Evolutionary conservation across 2,888 invertebrate species (phyloP), one percentile per base, ranked within the genome.

Genomic region (Aphodius granarius): DNA sequence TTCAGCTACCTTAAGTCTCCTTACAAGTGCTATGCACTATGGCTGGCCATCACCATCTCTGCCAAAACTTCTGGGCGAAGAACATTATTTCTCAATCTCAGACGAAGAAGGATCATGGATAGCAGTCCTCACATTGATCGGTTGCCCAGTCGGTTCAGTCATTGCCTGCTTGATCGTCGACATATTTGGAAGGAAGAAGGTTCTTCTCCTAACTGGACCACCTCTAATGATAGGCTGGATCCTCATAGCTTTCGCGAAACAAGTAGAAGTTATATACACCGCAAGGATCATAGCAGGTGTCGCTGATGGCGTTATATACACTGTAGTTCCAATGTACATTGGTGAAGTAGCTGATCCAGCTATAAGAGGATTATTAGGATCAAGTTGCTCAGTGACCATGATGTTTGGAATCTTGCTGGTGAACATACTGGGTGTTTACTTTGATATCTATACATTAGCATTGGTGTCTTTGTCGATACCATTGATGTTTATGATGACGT

Each of bases 141-240:
- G 92, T 79, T 91, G 91, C 0, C 89, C 91, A 20, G 85, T 91
- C 65, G 92, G 92, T 62, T 91, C 91, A 6, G 83, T 92, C 3
- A 87, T 91, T 17, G 90, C 91, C 16, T 92, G 92, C 22, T 89
- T 91, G 82, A 86, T 91, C 77, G 91, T 92, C 73, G 92, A 93
- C 83, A 87, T 88, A 77, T 88, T 91, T 77, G 93, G 93, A n/a
- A 88, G 93, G n/a, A 93, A 93, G 83, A 89, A 88, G 15, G 90
- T 91, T n/a, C 87, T 93, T 0, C 87, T 92, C 15, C 84, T 91
- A 63, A 89, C 91, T 15, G 90, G 91, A 0, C 81, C 92, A 5
- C 91, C 92, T 0, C 89, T 91, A 81, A 89, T 91, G 78, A 72
- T 90, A 63, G 90, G 92, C 77, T 93, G 93, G 92, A 83, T 92